These are phyloP conservation scores for Zhuqinia jingwanae DNA, from an alignment of 2,888 invertebrate species.

Conservation along the genomic window DNA sequence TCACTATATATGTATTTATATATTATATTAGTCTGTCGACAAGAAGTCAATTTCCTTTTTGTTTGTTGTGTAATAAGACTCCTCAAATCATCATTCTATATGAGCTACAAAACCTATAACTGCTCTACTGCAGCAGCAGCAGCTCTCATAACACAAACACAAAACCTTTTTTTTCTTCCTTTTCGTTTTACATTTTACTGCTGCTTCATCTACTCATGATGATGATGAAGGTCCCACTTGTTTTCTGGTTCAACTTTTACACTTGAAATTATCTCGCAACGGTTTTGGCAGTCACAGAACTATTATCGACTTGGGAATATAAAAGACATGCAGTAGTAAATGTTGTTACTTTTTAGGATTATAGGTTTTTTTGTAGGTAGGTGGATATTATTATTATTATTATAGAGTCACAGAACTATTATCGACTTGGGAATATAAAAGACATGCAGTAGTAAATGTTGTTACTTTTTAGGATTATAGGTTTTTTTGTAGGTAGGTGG, in stretches of 20 bases:
- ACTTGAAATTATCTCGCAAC: conserved; percentile 70
- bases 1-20: neutral
- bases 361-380: conserved; percentile 30
- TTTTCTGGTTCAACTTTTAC: conserved; percentile 66
- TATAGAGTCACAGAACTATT: conserved; percentile 61
- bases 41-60: conserved; percentile 63
- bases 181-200: conserved; percentile 51
- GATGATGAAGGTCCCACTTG: conserved; percentile 59
- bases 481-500: conserved; percentile 22
- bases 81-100: conserved; percentile 39
- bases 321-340: conserved; percentile 41
- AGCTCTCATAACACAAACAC: conserved; percentile 28
- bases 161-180: too few species aligned
- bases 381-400: neutral
- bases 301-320: conserved; percentile 63
- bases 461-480: conserved; percentile 5
- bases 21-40: conserved; percentile 1
- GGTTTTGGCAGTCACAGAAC: conserved; percentile 60
- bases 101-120: conserved; percentile 29
- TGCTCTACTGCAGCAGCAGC: too few species aligned
- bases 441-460: conserved; percentile 49
- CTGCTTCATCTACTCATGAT: neutral
- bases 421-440: conserved; percentile 51
- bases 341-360: conserved; percentile 11
- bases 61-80: conserved; percentile 62